Evolutionary conservation across 2,797 vertebrate species (phyloP), one percentile per base, ranked within the genome.

Genomic region (Acridotheres tristis): DNA sequence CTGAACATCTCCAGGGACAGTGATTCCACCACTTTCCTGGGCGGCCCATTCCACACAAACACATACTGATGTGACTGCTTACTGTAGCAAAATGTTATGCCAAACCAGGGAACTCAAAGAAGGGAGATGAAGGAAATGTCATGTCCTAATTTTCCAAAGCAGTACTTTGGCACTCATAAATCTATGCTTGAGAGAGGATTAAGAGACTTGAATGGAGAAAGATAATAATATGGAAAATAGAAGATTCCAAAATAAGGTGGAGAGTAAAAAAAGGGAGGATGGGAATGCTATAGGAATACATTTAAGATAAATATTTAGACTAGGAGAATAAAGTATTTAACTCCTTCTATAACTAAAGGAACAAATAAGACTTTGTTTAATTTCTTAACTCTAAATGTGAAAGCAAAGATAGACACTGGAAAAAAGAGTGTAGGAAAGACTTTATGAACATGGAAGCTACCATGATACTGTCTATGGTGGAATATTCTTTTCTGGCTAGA

Each of bases 261-360:
- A 2, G 1, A 9, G 2, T 32, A 6, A 29, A 54, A 66, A 65
- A 65, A 1, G 0, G 2, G 11, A 10, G 7, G 4, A 54, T 25
- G 3, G 21, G 13, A 76, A 47, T 19, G 8, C 2, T 55, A 25
- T 19, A 68, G 15, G 6, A 89, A 40, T 34, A 40, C 4, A 48
- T 68, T 11, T 23, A 66, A 75, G 13, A 29, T 30, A 86, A 38
- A 21, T 69, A 61, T 57, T 69, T 4, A 34, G 40, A 45, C 47
- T 36, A 23, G 13, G 51, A 61, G 5, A 65, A 77, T 43, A 47
- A 47, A 69, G 4, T 32, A 58, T 61, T 77, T 87, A 48, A 40
- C 10, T 32, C 47, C 43, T 50, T 83, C 17, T 71, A 18, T n/a
- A 84, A 74, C 18, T 43, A 34, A 72, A 84, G 16, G 13, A 82